Evolutionary conservation across 2,113 vertebrate genomes (phyloP).

Genomic region (Pseudopodoces humilis): DNA sequence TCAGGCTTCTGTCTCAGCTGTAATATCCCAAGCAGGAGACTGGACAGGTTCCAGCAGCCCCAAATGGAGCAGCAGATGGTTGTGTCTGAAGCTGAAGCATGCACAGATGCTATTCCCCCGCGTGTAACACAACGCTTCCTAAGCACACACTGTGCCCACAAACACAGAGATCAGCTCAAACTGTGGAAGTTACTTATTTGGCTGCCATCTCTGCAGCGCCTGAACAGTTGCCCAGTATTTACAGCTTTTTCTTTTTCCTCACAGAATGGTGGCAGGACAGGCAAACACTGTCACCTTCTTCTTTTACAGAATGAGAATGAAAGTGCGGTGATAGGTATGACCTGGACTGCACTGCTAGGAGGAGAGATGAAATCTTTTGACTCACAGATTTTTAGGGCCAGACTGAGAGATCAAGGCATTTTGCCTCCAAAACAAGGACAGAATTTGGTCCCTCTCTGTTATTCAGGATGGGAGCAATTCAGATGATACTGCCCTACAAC

Average conservation of each 20-base stretch:
- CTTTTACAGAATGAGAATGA: background rate
- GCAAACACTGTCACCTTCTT: background rate
- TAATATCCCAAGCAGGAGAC: background rate
- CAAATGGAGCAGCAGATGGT: slow-evolving; percentile 53
- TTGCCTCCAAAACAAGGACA: background rate
- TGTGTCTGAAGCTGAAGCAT: slow-evolving; percentile 44
- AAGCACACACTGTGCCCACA: slow-evolving; percentile 40
- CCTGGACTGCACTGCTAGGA: background rate
- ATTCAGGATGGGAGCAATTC: background rate
- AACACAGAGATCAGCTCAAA: slow-evolving; percentile 15
- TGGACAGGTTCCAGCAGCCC: slow-evolving; percentile 38
- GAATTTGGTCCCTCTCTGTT: background rate
- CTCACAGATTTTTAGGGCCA: background rate
- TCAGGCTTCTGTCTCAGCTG: background rate
- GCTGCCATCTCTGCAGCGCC: background rate
- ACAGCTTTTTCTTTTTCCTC: background rate
- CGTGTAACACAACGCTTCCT: background rate
- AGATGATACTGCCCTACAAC: background rate
- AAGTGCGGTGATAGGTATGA: background rate
- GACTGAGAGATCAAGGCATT: background rate
- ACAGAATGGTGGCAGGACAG: background rate
- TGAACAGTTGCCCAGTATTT: background rate
- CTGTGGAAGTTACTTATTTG: background rate
- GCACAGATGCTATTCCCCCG: slow-evolving; percentile 41
- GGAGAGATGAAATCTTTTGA: background rate